Evolutionary conservation across 2,888 invertebrate genomes (phyloP).

Genomic region (Xylota segnis): DNA sequence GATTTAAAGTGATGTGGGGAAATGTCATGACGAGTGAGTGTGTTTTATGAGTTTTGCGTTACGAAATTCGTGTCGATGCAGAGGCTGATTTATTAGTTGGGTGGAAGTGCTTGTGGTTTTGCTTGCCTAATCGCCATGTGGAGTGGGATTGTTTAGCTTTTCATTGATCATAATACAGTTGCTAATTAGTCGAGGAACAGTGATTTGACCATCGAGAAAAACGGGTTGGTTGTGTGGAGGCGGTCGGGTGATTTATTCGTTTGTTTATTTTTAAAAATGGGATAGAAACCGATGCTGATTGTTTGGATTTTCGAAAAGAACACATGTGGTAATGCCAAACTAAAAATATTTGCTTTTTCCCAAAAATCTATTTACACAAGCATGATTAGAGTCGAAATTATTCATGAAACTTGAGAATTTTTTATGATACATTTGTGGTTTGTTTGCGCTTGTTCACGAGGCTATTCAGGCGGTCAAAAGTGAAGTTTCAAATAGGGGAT

Average conservation of each 20-base stretch:
- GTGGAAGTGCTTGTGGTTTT: constrained; percentile 1
- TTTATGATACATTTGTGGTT: no score
- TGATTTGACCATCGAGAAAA: constrained; percentile 22
- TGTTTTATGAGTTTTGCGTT: constrained; percentile 46
- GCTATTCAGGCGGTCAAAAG: no score
- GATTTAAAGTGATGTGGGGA: constrained; percentile 20
- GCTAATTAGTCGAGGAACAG: constrained; percentile 50
- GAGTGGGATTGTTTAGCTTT: constrained; percentile 26
- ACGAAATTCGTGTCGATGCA: constrained; percentile 42
- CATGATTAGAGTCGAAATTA: neutral
- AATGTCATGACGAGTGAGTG: constrained; percentile 46
- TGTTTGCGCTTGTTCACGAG: no score
- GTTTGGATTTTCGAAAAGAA: constrained; percentile 25
- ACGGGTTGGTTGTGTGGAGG: constrained; percentile 23
- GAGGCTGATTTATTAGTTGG: constrained; percentile 31
- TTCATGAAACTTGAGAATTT: no score
- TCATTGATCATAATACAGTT: constrained; percentile 20
- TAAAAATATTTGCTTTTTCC: neutral
- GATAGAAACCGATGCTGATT: constrained; percentile 22
- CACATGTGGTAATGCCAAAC: constrained; percentile 37
- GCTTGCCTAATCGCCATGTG: constrained; percentile 36
- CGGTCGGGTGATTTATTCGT: constrained; percentile 44
- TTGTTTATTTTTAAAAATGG: constrained; percentile 38
- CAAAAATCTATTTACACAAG: neutral
- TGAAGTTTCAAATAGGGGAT: no score